Base-by-base conservation (phyloP, 2,797 vertebrate species). In the Hippocampus kuda region DNA sequence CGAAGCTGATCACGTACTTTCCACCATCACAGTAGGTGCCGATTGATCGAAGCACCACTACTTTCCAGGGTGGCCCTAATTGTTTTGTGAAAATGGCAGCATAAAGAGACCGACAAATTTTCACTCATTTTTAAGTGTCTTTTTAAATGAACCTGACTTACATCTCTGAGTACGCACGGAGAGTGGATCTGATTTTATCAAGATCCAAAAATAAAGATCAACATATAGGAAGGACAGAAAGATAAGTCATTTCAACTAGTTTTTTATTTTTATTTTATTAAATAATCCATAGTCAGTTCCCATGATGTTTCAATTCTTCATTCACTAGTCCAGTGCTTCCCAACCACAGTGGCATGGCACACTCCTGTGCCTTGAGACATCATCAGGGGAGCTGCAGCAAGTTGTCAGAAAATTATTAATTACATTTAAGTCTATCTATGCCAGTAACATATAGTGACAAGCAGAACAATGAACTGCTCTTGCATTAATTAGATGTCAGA, bases 271-370 rank as follows among this genome's bases (percentile, higher is more conserved):
- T 85, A 88, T 64, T 89, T 90, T 89, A 90, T 89, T 89, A 89
- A 88, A 90, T 90, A 87, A 86, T 80, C 83, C 82, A 87, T 87
- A 83, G 84, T 87, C 79, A 82, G 80, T 84, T 84, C 86, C 83
- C 84, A 87, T 83, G 86, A 87, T 81, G 77, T 81, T 81, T 87
- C 82, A 77, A 80, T 87, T 87, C 77, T 73, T 85, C 77, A 82
- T 84, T 76, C 38, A 61, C 59, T 61, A 61, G 27, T 61, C 30
- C 59, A 61, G 59, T 61, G 59, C 38, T 34, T 61, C 27, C 59
- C 59, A 61, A 61, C 59, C 59, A 4, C 2, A 9, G 13, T 18
- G 30, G 15, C 30, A 2, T 54, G 9, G 22, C 53, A 54, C 22
- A 16, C 1, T 54, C 20, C 5, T 53, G 51, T n/a, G 20, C 22